These are phyloP conservation scores for Myopa tessellatipennis DNA, from an alignment of 2,888 invertebrate genomes.

Conservation along the genomic window DNA sequence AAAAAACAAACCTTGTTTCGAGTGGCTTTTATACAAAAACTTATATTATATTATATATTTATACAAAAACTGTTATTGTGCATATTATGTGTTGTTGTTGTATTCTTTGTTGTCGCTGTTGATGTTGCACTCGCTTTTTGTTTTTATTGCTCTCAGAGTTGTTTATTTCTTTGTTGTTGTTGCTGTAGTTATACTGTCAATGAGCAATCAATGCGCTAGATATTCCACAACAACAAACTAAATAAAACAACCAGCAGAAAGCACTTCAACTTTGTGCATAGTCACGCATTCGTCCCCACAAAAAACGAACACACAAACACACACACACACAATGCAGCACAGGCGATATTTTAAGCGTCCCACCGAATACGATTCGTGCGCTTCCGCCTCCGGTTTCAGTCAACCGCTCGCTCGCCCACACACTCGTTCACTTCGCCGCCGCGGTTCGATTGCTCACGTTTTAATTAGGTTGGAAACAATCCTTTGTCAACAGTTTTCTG, in stretches of 20 bases:
- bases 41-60: too few species aligned
- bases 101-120: neutral
- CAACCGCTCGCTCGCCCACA: neutral
- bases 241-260: neutral
- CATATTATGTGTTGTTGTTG: neutral
- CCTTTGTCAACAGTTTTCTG: slow-evolving; percentile 1
- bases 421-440: neutral
- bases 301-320: neutral
- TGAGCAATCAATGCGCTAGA: neutral
- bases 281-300: slow-evolving; percentile 1
- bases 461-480: neutral
- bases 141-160: neutral
- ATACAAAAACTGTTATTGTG: neutral
- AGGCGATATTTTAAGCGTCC: neutral
- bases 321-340: too few species aligned
- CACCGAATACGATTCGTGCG: neutral
- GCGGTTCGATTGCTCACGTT: neutral
- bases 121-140: neutral
- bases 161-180: neutral
- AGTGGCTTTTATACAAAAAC: too few species aligned
- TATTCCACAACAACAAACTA: neutral
- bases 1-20: neutral
- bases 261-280: neutral
- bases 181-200: neutral
- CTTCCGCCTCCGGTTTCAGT: slow-evolving; percentile 3